Conservation (phyloP, 2,797 vertebrate species). For the Tarsius wallacei region DNA sequence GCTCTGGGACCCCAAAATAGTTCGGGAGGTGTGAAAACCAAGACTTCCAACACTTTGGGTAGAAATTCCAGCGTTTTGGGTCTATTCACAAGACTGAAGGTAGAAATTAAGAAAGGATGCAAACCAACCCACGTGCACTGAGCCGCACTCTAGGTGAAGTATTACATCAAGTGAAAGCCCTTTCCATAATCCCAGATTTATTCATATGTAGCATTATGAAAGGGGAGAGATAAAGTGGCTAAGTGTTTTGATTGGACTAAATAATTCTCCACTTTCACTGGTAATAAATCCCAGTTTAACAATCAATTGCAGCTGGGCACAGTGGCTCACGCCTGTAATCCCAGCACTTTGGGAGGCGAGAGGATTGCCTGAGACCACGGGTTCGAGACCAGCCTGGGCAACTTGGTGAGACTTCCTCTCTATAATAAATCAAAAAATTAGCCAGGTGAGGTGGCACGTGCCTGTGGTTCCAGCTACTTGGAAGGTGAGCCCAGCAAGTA, state of each 20-base stretch:
- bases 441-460: too few relatives aligned
- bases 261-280: background rate
- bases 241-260: constrained; percentile 13
- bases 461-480: too few relatives aligned
- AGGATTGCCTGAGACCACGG: too few relatives aligned
- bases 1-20: background rate
- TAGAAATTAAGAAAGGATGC: background rate
- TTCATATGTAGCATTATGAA: background rate
- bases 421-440: too few relatives aligned
- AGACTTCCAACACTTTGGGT: background rate
- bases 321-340: too few relatives aligned
- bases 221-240: background rate
- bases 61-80: background rate
- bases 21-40: constrained; percentile 26
- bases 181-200: background rate
- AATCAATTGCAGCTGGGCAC: background rate
- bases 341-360: too few relatives aligned
- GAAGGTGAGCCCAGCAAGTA: too few relatives aligned
- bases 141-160: background rate
- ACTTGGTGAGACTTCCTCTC: too few relatives aligned
- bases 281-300: background rate
- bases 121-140: background rate
- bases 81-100: constrained; percentile 10
- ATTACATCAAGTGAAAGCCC: constrained; percentile 26
- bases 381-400: too few relatives aligned